Conservation (phyloP, 1,140 invertebrate genomes). For the Aphaenogaster rudis region DNA sequence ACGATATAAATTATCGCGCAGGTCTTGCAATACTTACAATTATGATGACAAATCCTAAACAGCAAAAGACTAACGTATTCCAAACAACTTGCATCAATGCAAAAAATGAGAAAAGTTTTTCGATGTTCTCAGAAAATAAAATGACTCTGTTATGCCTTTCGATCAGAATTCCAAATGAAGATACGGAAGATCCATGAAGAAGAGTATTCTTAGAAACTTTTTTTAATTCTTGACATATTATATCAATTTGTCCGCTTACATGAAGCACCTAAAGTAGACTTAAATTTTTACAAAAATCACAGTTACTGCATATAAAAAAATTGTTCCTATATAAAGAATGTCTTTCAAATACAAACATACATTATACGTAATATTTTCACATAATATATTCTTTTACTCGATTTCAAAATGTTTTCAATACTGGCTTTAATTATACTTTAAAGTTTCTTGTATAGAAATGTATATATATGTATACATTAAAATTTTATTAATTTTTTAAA, state of each 20-base stretch:
- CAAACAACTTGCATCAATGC: constrained; percentile 39
- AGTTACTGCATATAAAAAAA: neutral
- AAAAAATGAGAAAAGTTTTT: constrained; percentile 29
- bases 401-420: no score
- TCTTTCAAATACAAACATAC: no score
- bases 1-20: neutral
- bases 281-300: constrained; percentile 12
- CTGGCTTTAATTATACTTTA: no score
- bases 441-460: no score
- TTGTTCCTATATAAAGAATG: no score
- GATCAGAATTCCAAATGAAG: neutral
- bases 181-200: neutral
- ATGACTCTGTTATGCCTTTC: constrained; percentile 44
- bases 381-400: no score
- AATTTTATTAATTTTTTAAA: no score
- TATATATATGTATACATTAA: no score
- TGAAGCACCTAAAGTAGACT: constrained; percentile 59
- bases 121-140: constrained; percentile 31
- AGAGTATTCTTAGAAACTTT: neutral
- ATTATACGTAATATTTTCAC: no score
- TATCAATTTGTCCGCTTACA: constrained; percentile 65
- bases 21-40: neutral
- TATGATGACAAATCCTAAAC: constrained; percentile 12
- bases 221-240: constrained; percentile 41
- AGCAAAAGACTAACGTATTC: constrained; percentile 26